These are phyloP conservation scores for Pseudomugil tenellus DNA, from an alignment of 2,797 vertebrate species.

Conservation along the genomic window DNA sequence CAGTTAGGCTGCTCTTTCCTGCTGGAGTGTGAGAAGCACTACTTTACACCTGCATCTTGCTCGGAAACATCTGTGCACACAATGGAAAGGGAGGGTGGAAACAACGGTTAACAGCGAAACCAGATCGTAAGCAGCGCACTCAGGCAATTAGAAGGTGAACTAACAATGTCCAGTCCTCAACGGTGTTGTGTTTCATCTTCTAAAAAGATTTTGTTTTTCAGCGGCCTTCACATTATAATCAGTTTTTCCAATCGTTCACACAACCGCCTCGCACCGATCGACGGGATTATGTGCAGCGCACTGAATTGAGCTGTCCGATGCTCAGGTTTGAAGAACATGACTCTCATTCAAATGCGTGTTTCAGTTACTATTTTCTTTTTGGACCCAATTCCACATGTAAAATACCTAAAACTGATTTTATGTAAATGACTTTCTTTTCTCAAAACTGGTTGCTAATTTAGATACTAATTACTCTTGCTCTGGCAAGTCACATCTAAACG, in stretches of 20 bases:
- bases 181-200: constrained; percentile 24
- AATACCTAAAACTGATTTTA: background rate
- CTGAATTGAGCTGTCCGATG: constrained; percentile 30
- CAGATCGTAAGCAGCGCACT: constrained; percentile 48
- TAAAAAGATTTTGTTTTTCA: constrained; percentile 42
- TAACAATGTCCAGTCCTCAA: constrained; percentile 25
- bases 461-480: background rate
- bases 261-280: constrained; percentile 51
- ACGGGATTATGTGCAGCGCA: constrained; percentile 34
- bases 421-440: background rate
- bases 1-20: constrained; percentile 67
- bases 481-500: constrained; percentile 12
- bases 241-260: constrained; percentile 10
- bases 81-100: constrained; percentile 53
- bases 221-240: constrained; percentile 43
- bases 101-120: constrained; percentile 67
- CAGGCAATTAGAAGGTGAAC: constrained; percentile 46
- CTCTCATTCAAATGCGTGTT: constrained; percentile 36
- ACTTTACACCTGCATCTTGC: constrained; percentile 69
- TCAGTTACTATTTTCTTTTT: background rate
- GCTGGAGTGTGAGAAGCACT: constrained; percentile 53
- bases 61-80: constrained; percentile 76
- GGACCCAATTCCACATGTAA: background rate
- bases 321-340: background rate
- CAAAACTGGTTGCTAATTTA: background rate